Percentiles rank a stretch among this genome's conserved stretches.
Evolutionary conservation across 2,797 vertebrate genomes (phyloP).

Genomic region (Moxostoma hubbsi): DNA sequence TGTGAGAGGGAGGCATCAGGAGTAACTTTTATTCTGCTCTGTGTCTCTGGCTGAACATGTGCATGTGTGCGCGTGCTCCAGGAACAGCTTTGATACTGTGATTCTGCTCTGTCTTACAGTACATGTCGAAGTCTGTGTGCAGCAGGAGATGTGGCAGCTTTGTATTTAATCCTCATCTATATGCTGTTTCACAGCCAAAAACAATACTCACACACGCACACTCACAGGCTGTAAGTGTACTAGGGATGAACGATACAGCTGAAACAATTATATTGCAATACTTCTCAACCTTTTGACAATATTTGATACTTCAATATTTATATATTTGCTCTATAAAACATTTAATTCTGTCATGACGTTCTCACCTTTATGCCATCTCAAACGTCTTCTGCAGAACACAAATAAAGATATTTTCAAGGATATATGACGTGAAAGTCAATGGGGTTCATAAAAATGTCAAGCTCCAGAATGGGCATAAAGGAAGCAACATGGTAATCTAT

Average conservation of each 20-base stretch:
- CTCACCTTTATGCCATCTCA: no score
- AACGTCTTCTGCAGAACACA: no score
- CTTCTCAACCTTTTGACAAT: background rate
- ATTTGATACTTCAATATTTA: no score
- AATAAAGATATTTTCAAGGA: no score
- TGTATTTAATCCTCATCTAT: conserved; percentile 75
- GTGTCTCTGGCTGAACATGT: conserved; percentile 35
- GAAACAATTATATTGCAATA: background rate
- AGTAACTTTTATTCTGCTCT: conserved; percentile 40
- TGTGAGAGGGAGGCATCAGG: conserved; percentile 30
- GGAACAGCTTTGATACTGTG: conserved; percentile 43
- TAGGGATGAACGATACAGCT: background rate
- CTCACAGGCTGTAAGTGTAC: background rate
- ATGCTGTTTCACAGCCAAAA: conserved; percentile 57
- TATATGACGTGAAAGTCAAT: no score
- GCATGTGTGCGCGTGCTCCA: background rate
- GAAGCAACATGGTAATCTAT: no score
- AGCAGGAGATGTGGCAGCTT: conserved; percentile 59
- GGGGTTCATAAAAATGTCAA: no score
- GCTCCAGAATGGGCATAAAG: no score
- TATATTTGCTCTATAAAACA: no score
- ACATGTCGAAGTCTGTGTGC: conserved; percentile 31
- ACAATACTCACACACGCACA: conserved; percentile 18
- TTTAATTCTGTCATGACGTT: no score
- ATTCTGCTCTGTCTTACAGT: conserved; percentile 29